Conservation (phyloP, 1,140 invertebrate genomes). For the Eurosta solidaginis region DNA sequence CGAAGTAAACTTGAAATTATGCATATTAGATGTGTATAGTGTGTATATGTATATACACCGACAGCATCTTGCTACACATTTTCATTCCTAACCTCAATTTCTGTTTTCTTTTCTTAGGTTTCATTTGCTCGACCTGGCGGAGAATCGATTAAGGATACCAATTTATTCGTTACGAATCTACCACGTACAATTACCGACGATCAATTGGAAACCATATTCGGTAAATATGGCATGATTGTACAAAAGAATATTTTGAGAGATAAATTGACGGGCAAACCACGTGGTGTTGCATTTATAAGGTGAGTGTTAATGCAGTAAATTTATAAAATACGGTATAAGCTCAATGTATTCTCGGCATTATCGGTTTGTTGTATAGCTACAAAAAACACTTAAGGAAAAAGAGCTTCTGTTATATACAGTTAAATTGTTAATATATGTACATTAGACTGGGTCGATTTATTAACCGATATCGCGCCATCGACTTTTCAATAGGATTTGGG, state of each 20-base stretch:
- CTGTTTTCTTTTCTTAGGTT: conserved; percentile 65
- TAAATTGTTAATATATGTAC: too few relatives aligned
- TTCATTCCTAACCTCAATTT: background rate
- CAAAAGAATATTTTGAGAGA: conserved; percentile 88
- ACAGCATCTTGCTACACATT: background rate
- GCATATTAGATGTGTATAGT: too few relatives aligned
- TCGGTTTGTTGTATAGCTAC: too few relatives aligned
- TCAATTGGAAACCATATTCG: conserved; percentile 82
- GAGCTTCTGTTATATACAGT: too few relatives aligned
- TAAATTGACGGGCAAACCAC: conserved; percentile 81
- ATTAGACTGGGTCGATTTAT: too few relatives aligned
- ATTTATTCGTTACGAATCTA: conserved; percentile 91
- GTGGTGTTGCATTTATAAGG: conserved; percentile 92
- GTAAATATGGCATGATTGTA: conserved; percentile 84
- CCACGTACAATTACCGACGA: conserved; percentile 82
- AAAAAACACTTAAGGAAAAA: too few relatives aligned
- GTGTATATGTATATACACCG: too few relatives aligned
- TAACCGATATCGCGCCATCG: too few relatives aligned
- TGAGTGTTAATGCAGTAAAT: conserved; percentile 60
- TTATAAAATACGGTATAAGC: too few relatives aligned
- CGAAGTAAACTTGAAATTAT: too few relatives aligned
- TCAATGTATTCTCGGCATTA: too few relatives aligned
- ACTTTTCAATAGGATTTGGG: too few relatives aligned
- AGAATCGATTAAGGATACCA: conserved; percentile 93
- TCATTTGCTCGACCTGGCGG: conserved; percentile 89